Base-by-base conservation (phyloP, 2,888 invertebrate genomes). In the Habroteleia sp. region DNA sequence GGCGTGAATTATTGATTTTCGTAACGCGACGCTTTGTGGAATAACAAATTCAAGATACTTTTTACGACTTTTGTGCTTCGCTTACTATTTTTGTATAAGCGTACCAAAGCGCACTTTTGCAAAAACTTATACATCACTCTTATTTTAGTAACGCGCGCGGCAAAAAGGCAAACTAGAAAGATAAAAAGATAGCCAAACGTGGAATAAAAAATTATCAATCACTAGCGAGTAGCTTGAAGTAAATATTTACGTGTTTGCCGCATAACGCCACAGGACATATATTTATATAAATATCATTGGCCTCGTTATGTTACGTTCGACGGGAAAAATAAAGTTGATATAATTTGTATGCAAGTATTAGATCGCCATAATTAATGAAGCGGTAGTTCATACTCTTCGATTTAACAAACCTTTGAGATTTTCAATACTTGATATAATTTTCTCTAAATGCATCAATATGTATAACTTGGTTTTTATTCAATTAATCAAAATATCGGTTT, bases 121-220 rank as follows among this genome's bases (percentile, higher is more conserved):
- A 31, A 39, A 63, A 46, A 48, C 35, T 33, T 27, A 33, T 27
- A n/a, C 58, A 44, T 44, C 58, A 10, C 44, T 60, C 58, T 37
- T 60, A 60, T 46, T 60, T 58, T 27, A 60, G 35, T 13, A 17
- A 7, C 11, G 13, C n/a, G 52, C 10, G n/a, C n/a, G 10, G 11
- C 5, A 60, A 31, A 35, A 46, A 37, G 8, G 33, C 11, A 23
- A 25, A 29, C 10, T 13, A 13, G n/a, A n/a, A 35, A 27, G 4
- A 31, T 1, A 60, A 37, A 44, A 42, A 52, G 25, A 29, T 29
- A 25, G 52, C 16, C 25, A 11, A 14, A 35, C 39, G 27, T 23
- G 41, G 65, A 42, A 42, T 65, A 65, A 25, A 65, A 60, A 65
- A 52, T 42, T 41, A 42, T 52, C 65, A 52, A 65, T 65, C 65